Conservation (phyloP, 2,113 vertebrate genomes). For the Hippopotamus amphibius region DNA sequence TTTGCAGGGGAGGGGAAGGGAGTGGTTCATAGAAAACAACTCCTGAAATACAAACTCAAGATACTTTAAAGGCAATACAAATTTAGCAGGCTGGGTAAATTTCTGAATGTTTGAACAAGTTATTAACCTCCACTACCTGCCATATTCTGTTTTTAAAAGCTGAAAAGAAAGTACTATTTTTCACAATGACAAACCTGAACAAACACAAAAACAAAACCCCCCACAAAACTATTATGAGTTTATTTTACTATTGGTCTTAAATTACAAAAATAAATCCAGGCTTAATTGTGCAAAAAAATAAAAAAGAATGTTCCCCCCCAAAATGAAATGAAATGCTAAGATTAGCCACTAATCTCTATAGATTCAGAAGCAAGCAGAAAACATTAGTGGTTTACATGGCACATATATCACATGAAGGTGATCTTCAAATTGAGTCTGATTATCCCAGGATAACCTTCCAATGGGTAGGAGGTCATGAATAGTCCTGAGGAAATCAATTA, state of each 20-base stretch:
- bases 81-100: background rate
- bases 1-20: background rate
- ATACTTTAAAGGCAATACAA: background rate
- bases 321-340: background rate
- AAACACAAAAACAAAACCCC: background rate
- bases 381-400: background rate
- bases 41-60: background rate
- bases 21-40: background rate
- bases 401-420: background rate
- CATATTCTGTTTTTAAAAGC: background rate
- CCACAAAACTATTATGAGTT: background rate
- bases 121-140: background rate
- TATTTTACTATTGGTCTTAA: background rate
- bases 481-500: background rate
- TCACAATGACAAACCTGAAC: background rate
- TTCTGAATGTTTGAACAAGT: background rate
- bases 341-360: background rate
- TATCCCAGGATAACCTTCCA: background rate
- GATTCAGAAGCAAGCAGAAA: background rate
- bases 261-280: slow-evolving; percentile 15
- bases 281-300: background rate
- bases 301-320: background rate
- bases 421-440: background rate
- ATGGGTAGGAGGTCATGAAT: background rate
- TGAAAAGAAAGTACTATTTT: background rate